phyloP scores from a whole-genome alignment of 2,113 vertebrate genomes.

The Poecilia latipinna region DNA sequence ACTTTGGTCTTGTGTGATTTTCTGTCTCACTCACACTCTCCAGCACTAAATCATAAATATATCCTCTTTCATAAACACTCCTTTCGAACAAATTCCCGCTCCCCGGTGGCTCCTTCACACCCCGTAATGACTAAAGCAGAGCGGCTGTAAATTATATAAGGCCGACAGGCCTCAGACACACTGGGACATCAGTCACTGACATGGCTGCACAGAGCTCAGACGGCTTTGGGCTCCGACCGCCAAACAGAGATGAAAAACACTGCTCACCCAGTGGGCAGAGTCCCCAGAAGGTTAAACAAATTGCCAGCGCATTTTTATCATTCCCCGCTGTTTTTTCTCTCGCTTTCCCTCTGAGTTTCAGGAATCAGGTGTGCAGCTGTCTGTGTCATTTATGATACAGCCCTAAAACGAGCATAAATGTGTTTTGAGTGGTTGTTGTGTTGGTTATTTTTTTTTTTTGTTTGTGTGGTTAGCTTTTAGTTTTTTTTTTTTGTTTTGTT shows the following conservation, averaged over 20 bases:
- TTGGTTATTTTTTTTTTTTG: neutral
- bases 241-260: slow-evolving; percentile 54
- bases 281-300: slow-evolving; percentile 64
- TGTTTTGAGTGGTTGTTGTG: too few species aligned
- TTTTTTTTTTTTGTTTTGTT: neutral
- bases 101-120: slow-evolving; percentile 86
- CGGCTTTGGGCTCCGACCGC: slow-evolving; percentile 39
- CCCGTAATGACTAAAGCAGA: slow-evolving; percentile 94
- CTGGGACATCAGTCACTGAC: slow-evolving; percentile 88
- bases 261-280: slow-evolving; percentile 52
- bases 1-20: neutral
- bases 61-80: slow-evolving; percentile 76
- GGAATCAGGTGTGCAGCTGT: slow-evolving; percentile 74
- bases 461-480: neutral
- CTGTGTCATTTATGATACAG: slow-evolving; percentile 45
- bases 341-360: slow-evolving; percentile 17
- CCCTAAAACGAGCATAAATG: neutral
- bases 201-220: slow-evolving; percentile 70
- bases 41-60: slow-evolving; percentile 86
- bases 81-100: slow-evolving; percentile 78
- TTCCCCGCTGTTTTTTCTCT: slow-evolving; percentile 22
- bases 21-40: slow-evolving; percentile 34
- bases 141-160: slow-evolving; percentile 85
- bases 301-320: slow-evolving; percentile 53
- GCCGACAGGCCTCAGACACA: slow-evolving; percentile 79